Evolutionary conservation across 2,888 invertebrate species (phyloP).

Genomic region (Parnassius smintheus): DNA sequence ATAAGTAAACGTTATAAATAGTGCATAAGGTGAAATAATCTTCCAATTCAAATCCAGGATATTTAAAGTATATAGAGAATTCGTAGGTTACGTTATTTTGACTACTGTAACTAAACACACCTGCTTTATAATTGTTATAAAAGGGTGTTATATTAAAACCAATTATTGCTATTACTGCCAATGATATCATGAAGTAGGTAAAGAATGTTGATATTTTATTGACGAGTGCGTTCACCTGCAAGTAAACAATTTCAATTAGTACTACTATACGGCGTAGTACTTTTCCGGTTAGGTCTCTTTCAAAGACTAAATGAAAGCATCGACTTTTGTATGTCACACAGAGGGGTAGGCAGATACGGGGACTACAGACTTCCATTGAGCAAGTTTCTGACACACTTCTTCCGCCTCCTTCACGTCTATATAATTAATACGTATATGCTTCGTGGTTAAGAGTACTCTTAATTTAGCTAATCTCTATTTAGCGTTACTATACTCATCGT

Average conservation of each 20-base stretch:
- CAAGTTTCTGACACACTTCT: too few relatives aligned
- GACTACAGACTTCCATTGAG: too few relatives aligned
- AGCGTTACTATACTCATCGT: too few relatives aligned
- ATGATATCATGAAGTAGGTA: neutral
- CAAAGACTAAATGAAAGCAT: too few relatives aligned
- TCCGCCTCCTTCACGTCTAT: too few relatives aligned
- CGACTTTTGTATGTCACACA: too few relatives aligned
- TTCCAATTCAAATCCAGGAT: slow-evolving; percentile 27
- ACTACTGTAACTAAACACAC: slow-evolving; percentile 5
- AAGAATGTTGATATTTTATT: slow-evolving; percentile 14
- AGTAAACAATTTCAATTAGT: slow-evolving; percentile 5
- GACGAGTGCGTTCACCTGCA: slow-evolving; percentile 10
- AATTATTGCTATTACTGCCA: neutral
- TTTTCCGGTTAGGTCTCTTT: neutral
- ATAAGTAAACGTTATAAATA: slow-evolving; percentile 17
- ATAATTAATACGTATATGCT: too few relatives aligned
- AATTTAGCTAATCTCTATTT: too few relatives aligned
- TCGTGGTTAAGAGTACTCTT: too few relatives aligned
- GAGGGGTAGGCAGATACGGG: too few relatives aligned
- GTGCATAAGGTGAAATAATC: slow-evolving; percentile 26
- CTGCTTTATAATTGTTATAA: slow-evolving; percentile 19
- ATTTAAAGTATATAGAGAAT: slow-evolving; percentile 25
- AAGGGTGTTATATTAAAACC: slow-evolving; percentile 10
- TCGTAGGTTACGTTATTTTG: slow-evolving; percentile 21
- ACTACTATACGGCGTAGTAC: neutral